These are phyloP conservation scores for Torymus auratus DNA, from an alignment of 2,888 invertebrate genomes.

Conservation along the genomic window DNA sequence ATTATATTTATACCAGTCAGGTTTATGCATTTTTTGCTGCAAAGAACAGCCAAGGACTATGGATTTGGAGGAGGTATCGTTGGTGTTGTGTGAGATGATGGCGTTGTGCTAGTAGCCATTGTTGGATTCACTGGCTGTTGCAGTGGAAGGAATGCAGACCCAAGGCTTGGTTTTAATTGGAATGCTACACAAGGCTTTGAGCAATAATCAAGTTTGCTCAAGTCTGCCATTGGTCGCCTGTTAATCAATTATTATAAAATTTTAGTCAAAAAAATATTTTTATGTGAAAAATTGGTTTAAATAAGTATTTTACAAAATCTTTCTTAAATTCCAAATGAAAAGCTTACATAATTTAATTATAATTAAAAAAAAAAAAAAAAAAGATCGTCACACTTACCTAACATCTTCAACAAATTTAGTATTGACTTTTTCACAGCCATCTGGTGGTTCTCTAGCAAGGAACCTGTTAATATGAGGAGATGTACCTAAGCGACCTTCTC, in stretches of 20 bases:
- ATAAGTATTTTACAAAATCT: too few relatives aligned
- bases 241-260: constrained; percentile 29
- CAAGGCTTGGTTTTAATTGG: constrained; percentile 87
- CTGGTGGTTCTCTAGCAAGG: constrained; percentile 91
- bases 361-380: too few relatives aligned
- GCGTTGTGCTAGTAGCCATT: constrained; percentile 70
- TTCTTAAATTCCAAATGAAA: too few relatives aligned
- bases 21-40: constrained; percentile 68
- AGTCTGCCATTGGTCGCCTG: constrained; percentile 77
- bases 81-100: constrained; percentile 73
- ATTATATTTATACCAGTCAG: constrained; percentile 66
- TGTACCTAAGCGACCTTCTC: constrained; percentile 83
- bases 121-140: constrained; percentile 76
- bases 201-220: constrained; percentile 77
- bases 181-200: constrained; percentile 84
- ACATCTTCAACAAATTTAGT: constrained; percentile 82
- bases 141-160: constrained; percentile 89
- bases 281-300: too few relatives aligned
- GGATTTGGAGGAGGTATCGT: constrained; percentile 76
- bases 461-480: constrained; percentile 92
- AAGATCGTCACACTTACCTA: too few relatives aligned
- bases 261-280: too few relatives aligned
- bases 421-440: constrained; percentile 92
- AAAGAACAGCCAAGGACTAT: constrained; percentile 72
- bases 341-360: too few relatives aligned